Base-by-base conservation (phyloP, 2,113 vertebrate genomes). In the Tiliqua scincoides region DNA sequence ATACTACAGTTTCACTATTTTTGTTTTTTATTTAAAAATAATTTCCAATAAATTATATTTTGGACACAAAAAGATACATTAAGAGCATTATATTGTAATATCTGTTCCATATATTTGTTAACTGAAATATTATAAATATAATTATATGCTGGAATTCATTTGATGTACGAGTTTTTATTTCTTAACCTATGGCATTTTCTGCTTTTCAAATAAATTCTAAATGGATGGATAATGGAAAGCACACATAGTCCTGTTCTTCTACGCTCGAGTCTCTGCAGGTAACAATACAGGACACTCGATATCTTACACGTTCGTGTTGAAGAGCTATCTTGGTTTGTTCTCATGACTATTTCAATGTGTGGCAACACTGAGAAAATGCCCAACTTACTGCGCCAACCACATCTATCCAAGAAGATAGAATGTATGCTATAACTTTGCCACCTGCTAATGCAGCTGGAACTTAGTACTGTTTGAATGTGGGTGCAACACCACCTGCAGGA, bases 81-180 rank as follows among this genome's bases (percentile, higher is more conserved):
- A 85, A 43, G 85, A 85, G 61, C 52, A 87, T 62, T 48, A 8
- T 70, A 4, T 18, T 67, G 8, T 83, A 37, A 84, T 78, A n/a
- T 68, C 32, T 68, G 54, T 63, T 61, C 48, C 68, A 62, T 67
- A 52, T 14, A 52, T 91, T 90, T 76, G 35, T 37, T 90, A 85
- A 54, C 40, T 61, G 30, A 83, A 87, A n/a, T 14, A 59, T 86
- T 93, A 68, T 54, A 67, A 86, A 86, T 85, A 88, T 48, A 93
- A 86, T 63, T 30, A 54, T 70, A 23, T 11, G 17, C 3, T 68
- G 73, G 83, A 30, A 62, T 86, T 68, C n/a, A 30, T 17, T 72
- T 68, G 30, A 7, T 20, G 17, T 88, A 67, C 40, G 37, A 77
- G 52, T 57, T 43, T 21, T 67, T 93, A 82, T 71, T 80, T 67